Conservation (phyloP, 92 coral and sea anemone species). For the Micromussa lordhowensis region DNA sequence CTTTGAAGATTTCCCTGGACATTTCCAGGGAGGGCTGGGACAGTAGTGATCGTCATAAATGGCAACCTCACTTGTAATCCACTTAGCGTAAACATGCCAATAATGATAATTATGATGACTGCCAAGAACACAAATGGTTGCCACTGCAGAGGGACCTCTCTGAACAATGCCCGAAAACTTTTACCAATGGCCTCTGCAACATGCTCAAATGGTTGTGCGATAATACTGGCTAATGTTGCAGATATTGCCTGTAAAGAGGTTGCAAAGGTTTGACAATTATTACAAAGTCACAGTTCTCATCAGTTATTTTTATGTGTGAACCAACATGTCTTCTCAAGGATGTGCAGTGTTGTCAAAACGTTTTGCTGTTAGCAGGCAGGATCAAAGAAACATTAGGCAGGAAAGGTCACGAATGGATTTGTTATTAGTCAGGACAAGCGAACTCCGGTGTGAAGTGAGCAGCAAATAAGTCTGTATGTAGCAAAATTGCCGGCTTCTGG, state of each 20-base stretch:
- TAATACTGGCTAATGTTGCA: constrained; percentile 81
- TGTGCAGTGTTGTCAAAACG: too few relatives aligned
- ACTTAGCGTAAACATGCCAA: constrained; percentile 70
- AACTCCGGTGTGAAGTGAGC: too few relatives aligned
- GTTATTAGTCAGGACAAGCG: too few relatives aligned
- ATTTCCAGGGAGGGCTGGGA: constrained; percentile 42
- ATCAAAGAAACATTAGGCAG: too few relatives aligned
- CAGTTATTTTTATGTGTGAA: too few relatives aligned
- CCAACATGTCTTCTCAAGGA: too few relatives aligned
- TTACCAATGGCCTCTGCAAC: constrained; percentile 92
- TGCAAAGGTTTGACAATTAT: background rate
- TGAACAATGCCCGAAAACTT: constrained; percentile 90
- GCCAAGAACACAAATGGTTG: constrained; percentile 89
- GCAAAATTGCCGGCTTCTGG: too few relatives aligned
- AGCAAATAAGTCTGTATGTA: too few relatives aligned
- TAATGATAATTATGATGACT: constrained; percentile 55
- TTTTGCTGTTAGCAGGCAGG: too few relatives aligned
- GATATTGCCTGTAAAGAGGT: constrained; percentile 80
- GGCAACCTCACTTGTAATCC: constrained; percentile 75
- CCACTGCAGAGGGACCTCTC: constrained; percentile 92
- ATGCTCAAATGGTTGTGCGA: constrained; percentile 87
- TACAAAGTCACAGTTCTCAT: background rate
- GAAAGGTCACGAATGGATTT: too few relatives aligned
- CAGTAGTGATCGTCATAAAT: constrained; percentile 56
- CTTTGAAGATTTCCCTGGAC: constrained; percentile 36